A percentile compares a stretch with the other conserved stretches of the same genome.
Evolutionary conservation across 2,797 vertebrate genomes (phyloP).

Genomic region (Platalea minor): DNA sequence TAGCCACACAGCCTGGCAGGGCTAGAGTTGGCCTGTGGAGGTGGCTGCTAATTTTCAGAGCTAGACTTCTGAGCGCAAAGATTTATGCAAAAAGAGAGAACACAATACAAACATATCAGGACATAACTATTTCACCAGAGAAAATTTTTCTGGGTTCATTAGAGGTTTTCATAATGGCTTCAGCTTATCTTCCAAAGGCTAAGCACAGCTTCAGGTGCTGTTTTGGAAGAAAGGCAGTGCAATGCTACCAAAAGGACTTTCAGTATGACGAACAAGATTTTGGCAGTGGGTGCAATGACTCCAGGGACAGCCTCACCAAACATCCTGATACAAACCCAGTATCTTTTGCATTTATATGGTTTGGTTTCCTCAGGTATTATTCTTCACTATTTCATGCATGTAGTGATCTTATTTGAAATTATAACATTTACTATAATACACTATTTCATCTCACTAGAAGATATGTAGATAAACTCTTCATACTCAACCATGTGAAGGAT

Average conservation of each 20-base stretch:
- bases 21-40: neutral
- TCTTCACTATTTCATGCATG: neutral
- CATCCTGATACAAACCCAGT: neutral
- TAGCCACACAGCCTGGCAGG: neutral
- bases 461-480: neutral
- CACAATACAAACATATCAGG: neutral
- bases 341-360: neutral
- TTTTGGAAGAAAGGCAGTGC: neutral
- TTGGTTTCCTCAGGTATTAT: neutral
- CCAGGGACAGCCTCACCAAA: neutral
- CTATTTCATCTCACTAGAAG: neutral
- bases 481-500: neutral
- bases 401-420: neutral
- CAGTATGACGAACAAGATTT: neutral
- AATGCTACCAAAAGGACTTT: neutral
- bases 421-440: neutral
- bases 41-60: neutral
- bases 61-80: neutral
- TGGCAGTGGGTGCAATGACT: neutral
- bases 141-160: neutral
- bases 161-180: neutral
- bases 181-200: neutral
- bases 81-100: neutral
- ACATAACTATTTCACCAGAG: neutral
- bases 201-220: neutral